Percentiles rank a stretch among this genome's conserved stretches.
Conservation (phyloP, 2,113 vertebrate genomes). For the Hydropotes inermis region DNA sequence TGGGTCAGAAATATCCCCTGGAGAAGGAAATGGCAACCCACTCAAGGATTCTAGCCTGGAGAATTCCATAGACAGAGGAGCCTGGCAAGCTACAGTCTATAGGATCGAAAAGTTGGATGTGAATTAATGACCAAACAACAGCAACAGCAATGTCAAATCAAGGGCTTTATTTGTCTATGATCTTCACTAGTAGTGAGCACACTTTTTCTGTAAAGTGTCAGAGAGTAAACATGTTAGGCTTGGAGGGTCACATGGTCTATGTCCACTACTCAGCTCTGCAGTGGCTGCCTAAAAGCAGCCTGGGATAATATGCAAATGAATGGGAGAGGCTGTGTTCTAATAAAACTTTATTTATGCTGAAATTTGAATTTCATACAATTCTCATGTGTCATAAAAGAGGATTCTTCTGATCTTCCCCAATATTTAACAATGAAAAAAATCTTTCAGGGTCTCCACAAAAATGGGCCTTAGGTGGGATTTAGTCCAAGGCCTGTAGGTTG, state of each 20-base stretch:
- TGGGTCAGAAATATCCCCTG: not conserved
- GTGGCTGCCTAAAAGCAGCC: fast-evolving
- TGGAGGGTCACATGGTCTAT: not conserved
- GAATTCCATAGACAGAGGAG: not conserved
- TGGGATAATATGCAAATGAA: not conserved
- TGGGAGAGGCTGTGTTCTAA: not conserved
- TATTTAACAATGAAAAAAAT: not conserved
- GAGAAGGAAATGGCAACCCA: not conserved
- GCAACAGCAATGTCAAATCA: not conserved
- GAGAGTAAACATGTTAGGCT: not conserved
- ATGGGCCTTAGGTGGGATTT: not conserved
- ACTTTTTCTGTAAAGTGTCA: not conserved
- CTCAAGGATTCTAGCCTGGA: not conserved
- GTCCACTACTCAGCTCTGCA: not conserved
- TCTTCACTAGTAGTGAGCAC: not conserved
- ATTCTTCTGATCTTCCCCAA: not conserved
- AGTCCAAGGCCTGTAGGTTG: not conserved
- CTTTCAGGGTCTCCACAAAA: not conserved
- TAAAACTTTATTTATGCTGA: not conserved
- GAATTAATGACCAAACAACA: not conserved
- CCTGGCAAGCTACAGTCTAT: not conserved
- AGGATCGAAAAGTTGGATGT: not conserved
- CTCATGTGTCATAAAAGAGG: not conserved
- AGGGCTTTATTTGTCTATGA: not conserved
- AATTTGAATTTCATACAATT: not conserved